Percentiles rank a stretch among this genome's conserved stretches.
phyloP scores from a whole-genome alignment of 2,113 vertebrate species.

The Entelurus aequoreus region DNA sequence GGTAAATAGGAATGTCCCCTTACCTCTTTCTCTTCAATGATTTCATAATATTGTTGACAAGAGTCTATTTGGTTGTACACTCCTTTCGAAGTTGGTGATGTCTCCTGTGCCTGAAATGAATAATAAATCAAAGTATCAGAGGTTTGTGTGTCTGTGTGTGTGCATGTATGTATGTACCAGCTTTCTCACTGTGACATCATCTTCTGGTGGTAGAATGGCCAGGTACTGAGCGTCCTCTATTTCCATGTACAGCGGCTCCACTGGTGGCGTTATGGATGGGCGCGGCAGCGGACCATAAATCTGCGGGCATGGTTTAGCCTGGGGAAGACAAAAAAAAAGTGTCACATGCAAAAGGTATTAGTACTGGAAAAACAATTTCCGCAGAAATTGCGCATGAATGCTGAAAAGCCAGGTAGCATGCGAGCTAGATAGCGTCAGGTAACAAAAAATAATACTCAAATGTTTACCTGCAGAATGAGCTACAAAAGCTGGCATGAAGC shows the following conservation, averaged over 20 bases:
- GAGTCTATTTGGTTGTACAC: neutral
- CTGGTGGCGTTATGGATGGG: neutral
- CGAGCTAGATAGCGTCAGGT: too few relatives aligned
- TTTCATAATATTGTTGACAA: neutral
- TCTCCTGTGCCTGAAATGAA: neutral
- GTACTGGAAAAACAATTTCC: neutral
- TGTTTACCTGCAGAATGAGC: too few relatives aligned
- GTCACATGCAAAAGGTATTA: neutral
- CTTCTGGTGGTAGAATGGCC: slow-evolving; percentile 28
- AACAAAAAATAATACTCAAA: too few relatives aligned
- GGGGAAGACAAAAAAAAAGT: slow-evolving; percentile 1
- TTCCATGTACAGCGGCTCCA: slow-evolving; percentile 9
- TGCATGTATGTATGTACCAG: neutral
- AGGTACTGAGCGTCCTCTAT: slow-evolving; percentile 21
- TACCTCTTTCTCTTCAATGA: neutral
- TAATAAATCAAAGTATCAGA: neutral
- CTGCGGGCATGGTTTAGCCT: slow-evolving; percentile 26
- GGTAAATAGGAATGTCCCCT: neutral
- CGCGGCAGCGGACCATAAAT: slow-evolving; percentile 6
- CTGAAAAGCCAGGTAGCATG: too few relatives aligned
- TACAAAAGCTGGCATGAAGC: too few relatives aligned
- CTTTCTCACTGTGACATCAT: slow-evolving; percentile 15
- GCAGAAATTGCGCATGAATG: too few relatives aligned
- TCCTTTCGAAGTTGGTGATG: neutral
- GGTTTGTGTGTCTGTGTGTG: neutral